These are phyloP conservation scores for Stigmatopora nigra DNA, from an alignment of 2,113 vertebrate genomes.

Conservation along the genomic window DNA sequence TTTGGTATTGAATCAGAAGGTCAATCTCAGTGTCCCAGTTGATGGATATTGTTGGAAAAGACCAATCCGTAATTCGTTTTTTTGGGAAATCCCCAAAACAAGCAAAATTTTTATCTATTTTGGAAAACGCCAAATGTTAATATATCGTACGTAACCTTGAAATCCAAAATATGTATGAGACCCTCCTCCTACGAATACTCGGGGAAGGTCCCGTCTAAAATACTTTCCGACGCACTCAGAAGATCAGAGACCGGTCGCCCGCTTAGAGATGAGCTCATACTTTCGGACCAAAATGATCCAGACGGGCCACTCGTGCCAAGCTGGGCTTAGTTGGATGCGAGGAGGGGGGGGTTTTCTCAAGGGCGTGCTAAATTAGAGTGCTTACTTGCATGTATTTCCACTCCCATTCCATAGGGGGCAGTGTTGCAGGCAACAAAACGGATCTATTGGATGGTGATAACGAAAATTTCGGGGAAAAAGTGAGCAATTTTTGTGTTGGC, in stretches of 20 bases:
- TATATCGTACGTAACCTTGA: too few species aligned
- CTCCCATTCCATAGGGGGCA: neutral
- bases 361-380: constrained; percentile 12
- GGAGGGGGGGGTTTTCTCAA: constrained; percentile 18
- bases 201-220: constrained; percentile 56
- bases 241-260: constrained; percentile 59
- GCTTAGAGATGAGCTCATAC: constrained; percentile 64
- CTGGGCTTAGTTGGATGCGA: constrained; percentile 19
- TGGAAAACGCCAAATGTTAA: neutral
- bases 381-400: neutral
- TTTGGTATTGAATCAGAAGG: too few species aligned
- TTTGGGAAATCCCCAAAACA: neutral
- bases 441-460: too few species aligned
- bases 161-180: constrained; percentile 28
- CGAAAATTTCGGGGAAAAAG: too few species aligned
- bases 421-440: neutral
- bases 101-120: neutral
- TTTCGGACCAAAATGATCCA: constrained; percentile 42
- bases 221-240: constrained; percentile 56
- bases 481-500: constrained; percentile 16
- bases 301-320: constrained; percentile 30
- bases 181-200: constrained; percentile 37
- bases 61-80: neutral
- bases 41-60: neutral
- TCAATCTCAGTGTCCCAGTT: too few species aligned